Evolutionary conservation across 2,888 invertebrate species (phyloP).

Genomic region (Brenthis hecate): DNA sequence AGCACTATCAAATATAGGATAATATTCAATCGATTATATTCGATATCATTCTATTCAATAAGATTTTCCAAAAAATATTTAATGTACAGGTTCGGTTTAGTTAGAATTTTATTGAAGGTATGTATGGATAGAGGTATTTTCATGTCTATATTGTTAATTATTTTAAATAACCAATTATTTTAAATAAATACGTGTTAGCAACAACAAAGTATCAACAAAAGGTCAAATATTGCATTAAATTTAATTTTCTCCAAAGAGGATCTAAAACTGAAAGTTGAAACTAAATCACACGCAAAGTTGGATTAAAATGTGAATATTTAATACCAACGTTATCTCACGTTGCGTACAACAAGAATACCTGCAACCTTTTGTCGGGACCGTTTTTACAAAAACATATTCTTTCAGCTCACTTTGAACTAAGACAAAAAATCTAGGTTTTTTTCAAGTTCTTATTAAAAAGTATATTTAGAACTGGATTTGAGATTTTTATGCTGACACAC

Average conservation of each 20-base stretch:
- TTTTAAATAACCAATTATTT: too few species aligned
- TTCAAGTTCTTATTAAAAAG: too few species aligned
- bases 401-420: neutral
- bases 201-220: constrained; percentile 6
- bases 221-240: constrained; percentile 13
- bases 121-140: too few species aligned
- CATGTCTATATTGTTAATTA: too few species aligned
- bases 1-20: too few species aligned
- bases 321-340: constrained; percentile 32
- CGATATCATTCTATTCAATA: too few species aligned
- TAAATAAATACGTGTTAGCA: neutral
- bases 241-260: constrained; percentile 24
- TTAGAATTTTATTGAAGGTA: too few species aligned
- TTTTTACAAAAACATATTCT: neutral
- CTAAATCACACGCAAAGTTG: constrained; percentile 30
- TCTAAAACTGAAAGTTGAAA: constrained; percentile 27
- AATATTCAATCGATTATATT: too few species aligned
- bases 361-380: constrained; percentile 4
- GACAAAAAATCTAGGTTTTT: neutral
- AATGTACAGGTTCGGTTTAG: too few species aligned
- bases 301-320: constrained; percentile 39
- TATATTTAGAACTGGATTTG: too few species aligned
- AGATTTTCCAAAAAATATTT: too few species aligned
- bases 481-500: too few species aligned
- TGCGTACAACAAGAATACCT: constrained; percentile 19